Evolutionary conservation across 2,113 vertebrate species (phyloP).

Genomic region (Casuarius casuarius): DNA sequence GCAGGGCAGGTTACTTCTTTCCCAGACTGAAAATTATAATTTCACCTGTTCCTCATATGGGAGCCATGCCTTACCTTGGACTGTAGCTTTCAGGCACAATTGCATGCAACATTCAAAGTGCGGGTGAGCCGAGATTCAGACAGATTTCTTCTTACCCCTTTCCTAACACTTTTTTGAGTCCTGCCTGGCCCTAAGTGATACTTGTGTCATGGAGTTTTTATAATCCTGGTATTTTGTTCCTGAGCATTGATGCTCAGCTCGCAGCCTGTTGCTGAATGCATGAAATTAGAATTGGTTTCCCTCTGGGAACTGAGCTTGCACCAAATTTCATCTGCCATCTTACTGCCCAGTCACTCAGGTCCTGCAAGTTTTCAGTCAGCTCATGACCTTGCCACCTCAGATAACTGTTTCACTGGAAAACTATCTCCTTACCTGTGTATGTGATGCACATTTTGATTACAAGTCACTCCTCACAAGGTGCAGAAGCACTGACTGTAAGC

Average conservation of each 20-base stretch:
- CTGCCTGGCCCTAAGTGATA: not conserved
- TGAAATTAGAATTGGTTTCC: not conserved
- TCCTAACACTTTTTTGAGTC: not conserved
- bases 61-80: not conserved
- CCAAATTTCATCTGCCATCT: not conserved
- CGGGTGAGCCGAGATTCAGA: not conserved
- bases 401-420: too few species aligned
- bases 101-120: not conserved
- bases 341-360: not conserved
- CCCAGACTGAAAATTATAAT: not conserved
- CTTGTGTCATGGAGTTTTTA: not conserved
- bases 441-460: not conserved
- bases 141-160: not conserved
- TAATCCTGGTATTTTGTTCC: not conserved
- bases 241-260: not conserved
- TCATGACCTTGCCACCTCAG: too few species aligned
- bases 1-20: not conserved
- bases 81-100: not conserved
- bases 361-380: not conserved
- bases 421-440: not conserved
- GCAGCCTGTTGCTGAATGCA: accelerated
- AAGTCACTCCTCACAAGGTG: not conserved
- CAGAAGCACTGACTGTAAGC: not conserved
- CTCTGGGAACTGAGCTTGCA: not conserved
- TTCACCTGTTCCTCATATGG: not conserved